Evolutionary conservation across 2,888 invertebrate species (phyloP).

Genomic region (Xestobium rufovillosum): DNA sequence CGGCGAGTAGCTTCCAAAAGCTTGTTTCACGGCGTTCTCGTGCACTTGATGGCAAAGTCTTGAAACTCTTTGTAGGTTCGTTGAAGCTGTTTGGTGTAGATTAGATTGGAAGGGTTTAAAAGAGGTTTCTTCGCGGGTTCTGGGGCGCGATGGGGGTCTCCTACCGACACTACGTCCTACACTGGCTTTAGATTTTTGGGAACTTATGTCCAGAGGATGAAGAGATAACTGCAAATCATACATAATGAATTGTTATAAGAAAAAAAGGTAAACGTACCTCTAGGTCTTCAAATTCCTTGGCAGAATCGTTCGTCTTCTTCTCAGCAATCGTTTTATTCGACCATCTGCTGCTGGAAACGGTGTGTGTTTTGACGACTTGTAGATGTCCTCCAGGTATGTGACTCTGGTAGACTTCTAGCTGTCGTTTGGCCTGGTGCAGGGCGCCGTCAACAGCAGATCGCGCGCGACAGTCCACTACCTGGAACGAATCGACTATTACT

Average conservation of each 20-base stretch:
- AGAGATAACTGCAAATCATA: slow-evolving; percentile 41
- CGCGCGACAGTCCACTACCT: slow-evolving; percentile 50
- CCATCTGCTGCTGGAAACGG: slow-evolving; percentile 38
- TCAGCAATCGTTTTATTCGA: slow-evolving; percentile 20
- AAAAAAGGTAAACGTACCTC: slow-evolving; percentile 37
- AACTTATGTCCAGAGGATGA: slow-evolving; percentile 45
- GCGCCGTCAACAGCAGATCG: slow-evolving; percentile 48
- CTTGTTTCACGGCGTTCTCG: slow-evolving; percentile 39
- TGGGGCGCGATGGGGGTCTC: slow-evolving; percentile 46
- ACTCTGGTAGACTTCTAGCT: slow-evolving; percentile 64
- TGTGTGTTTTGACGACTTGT: slow-evolving; percentile 62
- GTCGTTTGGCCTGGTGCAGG: slow-evolving; percentile 47
- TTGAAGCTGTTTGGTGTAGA: slow-evolving; percentile 29
- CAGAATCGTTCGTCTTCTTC: slow-evolving; percentile 4
- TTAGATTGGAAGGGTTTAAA: too few relatives aligned
- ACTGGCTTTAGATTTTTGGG: slow-evolving; percentile 46
- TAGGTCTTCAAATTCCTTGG: slow-evolving; percentile 37
- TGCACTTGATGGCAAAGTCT: slow-evolving; percentile 45
- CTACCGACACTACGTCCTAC: slow-evolving; percentile 46
- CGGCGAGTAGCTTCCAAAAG: slow-evolving; percentile 29
- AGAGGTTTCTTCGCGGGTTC: slow-evolving; percentile 28
- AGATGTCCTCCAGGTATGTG: slow-evolving; percentile 60
- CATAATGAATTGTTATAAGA: too few relatives aligned
- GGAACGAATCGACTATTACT: slow-evolving; percentile 25
- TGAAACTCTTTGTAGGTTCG: slow-evolving; percentile 41